Evolutionary conservation across 2,888 invertebrate genomes (phyloP).

Genomic region (Apodemia duryi): DNA sequence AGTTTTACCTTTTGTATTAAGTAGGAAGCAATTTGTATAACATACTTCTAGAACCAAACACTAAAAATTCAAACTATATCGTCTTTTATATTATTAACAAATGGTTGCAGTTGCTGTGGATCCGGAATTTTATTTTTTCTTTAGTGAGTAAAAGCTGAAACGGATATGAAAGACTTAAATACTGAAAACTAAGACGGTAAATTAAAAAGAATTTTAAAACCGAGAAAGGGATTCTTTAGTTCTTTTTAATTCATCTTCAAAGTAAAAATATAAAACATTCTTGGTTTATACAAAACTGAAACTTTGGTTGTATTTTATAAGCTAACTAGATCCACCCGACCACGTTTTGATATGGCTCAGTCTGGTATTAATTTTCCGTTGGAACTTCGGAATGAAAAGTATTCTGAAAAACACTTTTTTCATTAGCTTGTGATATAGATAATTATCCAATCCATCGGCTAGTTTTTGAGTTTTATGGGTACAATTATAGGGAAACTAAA

Average conservation of each 20-base stretch:
- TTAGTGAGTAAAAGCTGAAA: not conserved
- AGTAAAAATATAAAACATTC: not conserved
- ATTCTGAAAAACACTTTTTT: too few relatives aligned
- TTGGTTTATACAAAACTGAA: not conserved
- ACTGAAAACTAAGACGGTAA: slow-evolving; percentile 3
- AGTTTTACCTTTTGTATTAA: too few relatives aligned
- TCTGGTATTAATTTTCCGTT: too few relatives aligned
- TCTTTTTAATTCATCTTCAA: not conserved
- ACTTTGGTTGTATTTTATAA: not conserved
- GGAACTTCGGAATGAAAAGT: too few relatives aligned
- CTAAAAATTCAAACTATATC: not conserved
- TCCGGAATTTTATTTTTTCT: not conserved
- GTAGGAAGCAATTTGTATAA: too few relatives aligned
- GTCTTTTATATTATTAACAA: not conserved
- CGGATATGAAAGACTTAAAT: slow-evolving; percentile 9
- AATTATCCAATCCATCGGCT: too few relatives aligned
- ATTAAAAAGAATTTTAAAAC: not conserved
- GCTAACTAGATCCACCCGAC: too few relatives aligned
- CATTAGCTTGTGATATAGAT: too few relatives aligned
- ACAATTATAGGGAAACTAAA: too few relatives aligned
- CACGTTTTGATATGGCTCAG: too few relatives aligned
- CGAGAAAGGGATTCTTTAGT: not conserved
- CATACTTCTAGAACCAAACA: too few relatives aligned
- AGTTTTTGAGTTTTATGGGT: too few relatives aligned
- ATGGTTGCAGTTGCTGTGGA: not conserved